These are phyloP conservation scores for Thaleichthys pacificus DNA, from an alignment of 2,797 vertebrate genomes.

Conservation along the genomic window DNA sequence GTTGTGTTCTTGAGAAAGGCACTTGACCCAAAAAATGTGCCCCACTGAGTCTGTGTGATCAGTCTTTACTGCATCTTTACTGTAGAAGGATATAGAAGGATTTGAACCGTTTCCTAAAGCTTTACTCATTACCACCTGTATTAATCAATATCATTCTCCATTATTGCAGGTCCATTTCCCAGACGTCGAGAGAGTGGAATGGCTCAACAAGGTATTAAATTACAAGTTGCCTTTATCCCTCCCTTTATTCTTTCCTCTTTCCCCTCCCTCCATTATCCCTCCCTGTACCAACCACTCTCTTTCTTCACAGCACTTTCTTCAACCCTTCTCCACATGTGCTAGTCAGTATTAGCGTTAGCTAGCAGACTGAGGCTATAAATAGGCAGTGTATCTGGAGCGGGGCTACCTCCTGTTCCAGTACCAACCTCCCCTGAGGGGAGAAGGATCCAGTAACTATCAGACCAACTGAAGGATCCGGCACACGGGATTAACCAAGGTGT, in stretches of 20 bases:
- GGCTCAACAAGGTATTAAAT: constrained; percentile 91
- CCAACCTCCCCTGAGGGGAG: constrained; percentile 5
- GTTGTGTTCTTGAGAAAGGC: not conserved
- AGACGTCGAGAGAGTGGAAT: constrained; percentile 96
- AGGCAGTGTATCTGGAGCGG: constrained; percentile 27
- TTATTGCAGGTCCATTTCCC: constrained; percentile 91
- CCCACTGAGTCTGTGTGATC: not conserved
- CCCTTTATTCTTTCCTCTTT: not conserved
- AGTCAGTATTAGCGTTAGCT: not conserved
- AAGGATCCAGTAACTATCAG: not conserved
- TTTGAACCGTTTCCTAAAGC: not conserved
- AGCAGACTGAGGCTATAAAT: constrained; percentile 32
- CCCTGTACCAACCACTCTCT: not conserved
- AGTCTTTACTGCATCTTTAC: not conserved
- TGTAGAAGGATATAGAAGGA: not conserved
- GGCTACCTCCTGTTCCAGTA: not conserved
- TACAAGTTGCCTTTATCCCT: not conserved
- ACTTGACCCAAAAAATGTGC: not conserved
- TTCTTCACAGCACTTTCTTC: not conserved
- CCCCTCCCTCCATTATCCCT: not conserved
- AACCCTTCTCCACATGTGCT: not conserved
- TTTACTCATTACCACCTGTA: not conserved
- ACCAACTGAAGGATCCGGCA: not conserved
- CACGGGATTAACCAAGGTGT: not conserved
- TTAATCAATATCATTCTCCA: constrained; percentile 13